phyloP scores from a whole-genome alignment of 2,113 vertebrate genomes.

The Bubo bubo region DNA sequence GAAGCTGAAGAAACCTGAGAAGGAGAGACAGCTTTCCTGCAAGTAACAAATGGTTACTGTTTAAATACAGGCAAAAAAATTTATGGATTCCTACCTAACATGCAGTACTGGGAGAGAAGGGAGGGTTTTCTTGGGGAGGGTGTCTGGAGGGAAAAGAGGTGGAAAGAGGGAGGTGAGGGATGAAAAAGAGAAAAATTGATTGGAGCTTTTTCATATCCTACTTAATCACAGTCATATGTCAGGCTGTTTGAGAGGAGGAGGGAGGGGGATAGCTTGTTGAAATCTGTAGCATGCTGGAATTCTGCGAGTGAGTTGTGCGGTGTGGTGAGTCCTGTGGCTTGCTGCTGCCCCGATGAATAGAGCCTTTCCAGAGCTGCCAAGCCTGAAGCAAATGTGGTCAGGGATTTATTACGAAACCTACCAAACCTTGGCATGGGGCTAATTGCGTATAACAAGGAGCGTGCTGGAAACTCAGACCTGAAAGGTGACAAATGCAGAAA shows the following conservation, averaged over 20 bases:
- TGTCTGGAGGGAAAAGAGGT: constrained; percentile 29
- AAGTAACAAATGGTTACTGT: constrained; percentile 80
- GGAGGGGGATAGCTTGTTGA: constrained; percentile 65
- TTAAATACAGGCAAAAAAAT: constrained; percentile 39
- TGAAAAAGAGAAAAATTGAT: constrained; percentile 67
- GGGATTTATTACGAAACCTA: constrained; percentile 82
- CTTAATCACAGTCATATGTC: constrained; percentile 84
- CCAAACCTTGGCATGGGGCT: constrained; percentile 79
- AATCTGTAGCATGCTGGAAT: constrained; percentile 76
- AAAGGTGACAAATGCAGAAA: constrained; percentile 80
- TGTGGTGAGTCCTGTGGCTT: constrained; percentile 68
- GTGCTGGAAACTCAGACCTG: constrained; percentile 75
- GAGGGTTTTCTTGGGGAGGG: not conserved
- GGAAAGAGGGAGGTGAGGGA: constrained; percentile 26
- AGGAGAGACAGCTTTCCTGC: constrained; percentile 56
- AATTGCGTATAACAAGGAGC: constrained; percentile 79
- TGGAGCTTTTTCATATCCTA: constrained; percentile 59
- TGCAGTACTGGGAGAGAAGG: not conserved
- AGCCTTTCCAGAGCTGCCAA: constrained; percentile 82
- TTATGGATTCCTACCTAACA: constrained; percentile 59
- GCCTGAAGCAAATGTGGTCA: constrained; percentile 76
- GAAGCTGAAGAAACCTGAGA: constrained; percentile 68
- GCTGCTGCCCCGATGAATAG: constrained; percentile 78
- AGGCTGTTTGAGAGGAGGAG: constrained; percentile 65
- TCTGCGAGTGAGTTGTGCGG: constrained; percentile 63